phyloP scores from a whole-genome alignment of 2,797 vertebrate genomes.

The Muscicapa striata region DNA sequence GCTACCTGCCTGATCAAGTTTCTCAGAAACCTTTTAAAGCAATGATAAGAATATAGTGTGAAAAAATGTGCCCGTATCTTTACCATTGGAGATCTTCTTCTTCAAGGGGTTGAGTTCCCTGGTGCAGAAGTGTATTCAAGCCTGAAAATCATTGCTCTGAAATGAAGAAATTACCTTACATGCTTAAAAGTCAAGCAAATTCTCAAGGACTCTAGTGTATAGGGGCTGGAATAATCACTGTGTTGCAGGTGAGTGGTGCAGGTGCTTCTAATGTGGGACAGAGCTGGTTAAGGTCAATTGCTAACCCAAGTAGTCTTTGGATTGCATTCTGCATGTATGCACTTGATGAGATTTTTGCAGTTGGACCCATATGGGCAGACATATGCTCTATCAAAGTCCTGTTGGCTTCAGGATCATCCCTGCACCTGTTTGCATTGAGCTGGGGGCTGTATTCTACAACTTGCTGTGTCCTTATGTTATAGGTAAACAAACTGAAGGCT shows the following conservation, averaged over 20 bases:
- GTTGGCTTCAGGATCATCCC: not conserved
- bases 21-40: not conserved
- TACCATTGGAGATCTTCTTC: not conserved
- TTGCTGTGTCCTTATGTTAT: not conserved
- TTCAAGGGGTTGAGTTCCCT: not conserved
- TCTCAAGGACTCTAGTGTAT: not conserved
- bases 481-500: not conserved
- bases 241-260: not conserved
- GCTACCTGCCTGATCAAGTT: not conserved
- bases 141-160: not conserved
- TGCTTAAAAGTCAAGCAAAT: not conserved
- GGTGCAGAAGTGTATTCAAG: not conserved
- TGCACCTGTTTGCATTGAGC: not conserved
- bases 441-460: not conserved
- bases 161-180: not conserved
- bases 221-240: not conserved
- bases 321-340: not conserved
- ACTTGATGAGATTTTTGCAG: slow-evolving; percentile 4
- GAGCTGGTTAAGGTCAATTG: not conserved
- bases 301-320: not conserved
- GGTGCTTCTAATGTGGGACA: not conserved
- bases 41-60: not conserved
- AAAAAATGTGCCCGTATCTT: not conserved
- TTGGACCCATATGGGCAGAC: slow-evolving; percentile 34
- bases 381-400: slow-evolving; percentile 27